phyloP scores from a whole-genome alignment of 1,140 invertebrate species.

The Tetranychus cinnabarinus region DNA sequence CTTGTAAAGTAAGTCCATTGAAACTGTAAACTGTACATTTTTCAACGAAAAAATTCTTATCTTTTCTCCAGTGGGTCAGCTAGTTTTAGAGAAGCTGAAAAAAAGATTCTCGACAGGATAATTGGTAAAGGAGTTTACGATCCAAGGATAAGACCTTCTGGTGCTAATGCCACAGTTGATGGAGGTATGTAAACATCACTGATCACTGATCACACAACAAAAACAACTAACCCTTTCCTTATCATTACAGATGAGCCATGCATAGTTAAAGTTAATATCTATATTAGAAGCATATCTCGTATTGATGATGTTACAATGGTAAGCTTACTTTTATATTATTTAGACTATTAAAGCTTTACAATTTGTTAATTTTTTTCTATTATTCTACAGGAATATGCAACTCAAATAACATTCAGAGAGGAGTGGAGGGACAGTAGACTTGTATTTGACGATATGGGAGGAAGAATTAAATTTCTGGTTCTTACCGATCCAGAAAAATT shows the following conservation, averaged over 20 bases:
- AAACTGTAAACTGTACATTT: background rate
- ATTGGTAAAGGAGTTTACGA: conserved; percentile 67
- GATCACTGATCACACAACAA: background rate
- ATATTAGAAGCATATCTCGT: conserved; percentile 24
- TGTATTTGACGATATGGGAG: background rate
- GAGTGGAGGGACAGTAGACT: conserved; percentile 7
- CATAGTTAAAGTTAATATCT: conserved; percentile 23
- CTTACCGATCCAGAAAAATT: conserved; percentile 2
- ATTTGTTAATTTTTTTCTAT: background rate
- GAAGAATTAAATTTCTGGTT: background rate
- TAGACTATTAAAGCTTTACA: background rate
- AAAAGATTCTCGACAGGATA: conserved; percentile 73
- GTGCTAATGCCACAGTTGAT: background rate
- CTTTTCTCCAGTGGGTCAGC: background rate
- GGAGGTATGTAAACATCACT: background rate
- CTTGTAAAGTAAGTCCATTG: background rate
- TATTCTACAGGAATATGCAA: background rate
- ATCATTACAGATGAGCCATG: conserved; percentile 20
- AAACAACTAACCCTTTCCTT: background rate
- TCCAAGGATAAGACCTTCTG: conserved; percentile 65
- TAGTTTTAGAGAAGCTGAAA: conserved; percentile 76
- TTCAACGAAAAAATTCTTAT: background rate
- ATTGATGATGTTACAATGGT: conserved; percentile 27
- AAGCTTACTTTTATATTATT: background rate
- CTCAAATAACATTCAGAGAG: conserved; percentile 8